Evolutionary conservation across 2,888 invertebrate genomes (phyloP).

Genomic region (Beris chalybata): DNA sequence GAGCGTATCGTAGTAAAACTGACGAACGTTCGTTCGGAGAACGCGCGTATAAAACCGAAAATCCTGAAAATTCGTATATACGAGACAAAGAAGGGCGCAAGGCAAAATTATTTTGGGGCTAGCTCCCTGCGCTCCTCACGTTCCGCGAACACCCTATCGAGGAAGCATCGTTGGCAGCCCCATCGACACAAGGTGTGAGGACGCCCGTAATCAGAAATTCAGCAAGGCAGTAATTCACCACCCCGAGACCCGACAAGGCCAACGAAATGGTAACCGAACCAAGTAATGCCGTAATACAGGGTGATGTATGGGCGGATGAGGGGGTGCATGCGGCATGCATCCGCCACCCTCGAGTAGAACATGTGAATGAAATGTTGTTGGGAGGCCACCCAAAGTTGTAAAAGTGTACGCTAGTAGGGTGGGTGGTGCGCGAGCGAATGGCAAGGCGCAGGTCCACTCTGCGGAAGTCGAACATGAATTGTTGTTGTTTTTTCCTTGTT

Average conservation of each 20-base stretch:
- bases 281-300: too few relatives aligned
- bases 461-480: constrained; percentile 21
- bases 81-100: constrained; percentile 10
- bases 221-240: constrained; percentile 21
- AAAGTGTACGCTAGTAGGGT: constrained; percentile 13
- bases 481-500: neutral
- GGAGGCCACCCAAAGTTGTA: constrained; percentile 6
- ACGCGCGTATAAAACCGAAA: neutral
- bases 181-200: neutral
- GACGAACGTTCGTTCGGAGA: too few relatives aligned
- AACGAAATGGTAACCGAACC: neutral
- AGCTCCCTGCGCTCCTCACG: too few relatives aligned
- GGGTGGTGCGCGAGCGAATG: constrained; percentile 8
- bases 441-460: constrained; percentile 20
- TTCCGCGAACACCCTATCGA: neutral
- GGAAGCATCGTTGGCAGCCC: neutral
- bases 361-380: constrained; percentile 24
- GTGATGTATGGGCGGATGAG: too few relatives aligned
- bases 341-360: constrained; percentile 22
- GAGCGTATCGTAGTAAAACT: too few relatives aligned
- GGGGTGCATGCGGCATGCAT: constrained; percentile 4
- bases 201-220: constrained; percentile 23
- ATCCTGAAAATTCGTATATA: neutral
- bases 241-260: constrained; percentile 18
- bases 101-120: constrained; percentile 22